These are phyloP conservation scores for Psephotus haematonotus DNA, from an alignment of 2,113 vertebrate genomes.

Conservation along the genomic window DNA sequence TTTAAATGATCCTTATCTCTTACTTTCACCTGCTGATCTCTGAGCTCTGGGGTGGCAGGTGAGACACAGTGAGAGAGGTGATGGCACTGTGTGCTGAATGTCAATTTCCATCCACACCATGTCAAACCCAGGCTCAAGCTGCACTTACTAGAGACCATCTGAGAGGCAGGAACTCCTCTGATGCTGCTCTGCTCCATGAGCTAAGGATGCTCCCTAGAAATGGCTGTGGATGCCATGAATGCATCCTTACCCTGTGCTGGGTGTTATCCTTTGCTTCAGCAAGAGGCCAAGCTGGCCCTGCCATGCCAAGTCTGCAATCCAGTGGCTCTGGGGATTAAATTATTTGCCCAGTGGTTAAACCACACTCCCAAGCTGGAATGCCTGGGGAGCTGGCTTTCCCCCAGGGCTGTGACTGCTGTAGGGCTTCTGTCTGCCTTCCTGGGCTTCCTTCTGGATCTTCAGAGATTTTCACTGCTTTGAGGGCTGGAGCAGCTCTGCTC, in stretches of 20 bases:
- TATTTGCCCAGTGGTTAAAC: neutral
- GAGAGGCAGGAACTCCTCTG: neutral
- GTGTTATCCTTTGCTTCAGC: neutral
- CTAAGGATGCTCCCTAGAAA: neutral
- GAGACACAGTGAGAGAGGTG: neutral
- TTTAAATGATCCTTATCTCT: neutral
- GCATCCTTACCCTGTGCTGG: neutral
- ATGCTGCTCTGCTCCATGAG: neutral
- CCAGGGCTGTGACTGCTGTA: neutral
- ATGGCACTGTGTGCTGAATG: neutral
- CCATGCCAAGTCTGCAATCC: neutral
- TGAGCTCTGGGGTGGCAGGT: neutral
- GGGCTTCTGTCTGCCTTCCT: neutral
- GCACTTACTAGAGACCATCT: neutral
- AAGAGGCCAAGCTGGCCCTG: neutral
- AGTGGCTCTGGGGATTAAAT: neutral
- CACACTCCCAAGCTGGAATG: neutral
- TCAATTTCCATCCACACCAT: neutral
- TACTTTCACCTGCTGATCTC: neutral
- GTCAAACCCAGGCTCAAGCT: neutral
- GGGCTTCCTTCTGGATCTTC: neutral
- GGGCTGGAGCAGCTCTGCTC: neutral
- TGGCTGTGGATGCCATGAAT: neutral
- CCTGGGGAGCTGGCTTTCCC: neutral
- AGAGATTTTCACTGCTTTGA: neutral